Conservation (phyloP, 2,113 vertebrate species). For the Tauraco erythrolophus region DNA sequence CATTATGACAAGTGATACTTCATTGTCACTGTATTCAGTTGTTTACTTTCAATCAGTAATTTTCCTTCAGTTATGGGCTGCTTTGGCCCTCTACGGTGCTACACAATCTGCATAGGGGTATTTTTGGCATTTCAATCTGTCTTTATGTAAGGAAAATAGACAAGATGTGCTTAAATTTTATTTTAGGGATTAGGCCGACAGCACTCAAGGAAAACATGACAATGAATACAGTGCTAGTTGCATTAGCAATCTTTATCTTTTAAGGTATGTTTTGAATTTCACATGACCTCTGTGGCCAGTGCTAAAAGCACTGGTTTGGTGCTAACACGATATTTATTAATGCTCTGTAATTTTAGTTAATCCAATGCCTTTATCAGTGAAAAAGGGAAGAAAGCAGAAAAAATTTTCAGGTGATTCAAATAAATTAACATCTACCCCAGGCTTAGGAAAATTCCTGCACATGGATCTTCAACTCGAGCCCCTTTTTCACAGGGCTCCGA, state of each 20-base stretch:
- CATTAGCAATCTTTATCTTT: constrained; percentile 65
- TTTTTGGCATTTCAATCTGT: constrained; percentile 74
- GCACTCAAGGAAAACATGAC: constrained; percentile 56
- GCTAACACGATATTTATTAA: constrained; percentile 77
- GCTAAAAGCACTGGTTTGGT: constrained; percentile 74
- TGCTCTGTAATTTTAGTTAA: constrained; percentile 58
- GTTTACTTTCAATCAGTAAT: constrained; percentile 80
- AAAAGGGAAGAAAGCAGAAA: constrained; percentile 39
- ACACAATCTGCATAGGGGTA: constrained; percentile 60
- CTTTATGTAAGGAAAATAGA: constrained; percentile 52
- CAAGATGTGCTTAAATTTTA: constrained; percentile 57
- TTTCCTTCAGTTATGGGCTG: constrained; percentile 71
- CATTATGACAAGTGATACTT: constrained; percentile 79
- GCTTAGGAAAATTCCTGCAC: constrained; percentile 7
- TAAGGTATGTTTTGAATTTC: constrained; percentile 69
- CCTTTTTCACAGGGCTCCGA: not conserved
- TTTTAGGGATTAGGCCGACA: constrained; percentile 51
- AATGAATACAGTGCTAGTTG: constrained; percentile 57
- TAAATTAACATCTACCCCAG: not conserved
- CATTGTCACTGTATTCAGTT: constrained; percentile 81
- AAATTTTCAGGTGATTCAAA: not conserved
- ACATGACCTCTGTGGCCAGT: constrained; percentile 75
- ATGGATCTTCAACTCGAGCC: not conserved
- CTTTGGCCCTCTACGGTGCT: constrained; percentile 79
- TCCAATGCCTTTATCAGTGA: constrained; percentile 23